Percentiles rank a stretch among this genome's conserved stretches.
Evolutionary conservation across 2,888 invertebrate species (phyloP).

Genomic region (Hedya salicella): DNA sequence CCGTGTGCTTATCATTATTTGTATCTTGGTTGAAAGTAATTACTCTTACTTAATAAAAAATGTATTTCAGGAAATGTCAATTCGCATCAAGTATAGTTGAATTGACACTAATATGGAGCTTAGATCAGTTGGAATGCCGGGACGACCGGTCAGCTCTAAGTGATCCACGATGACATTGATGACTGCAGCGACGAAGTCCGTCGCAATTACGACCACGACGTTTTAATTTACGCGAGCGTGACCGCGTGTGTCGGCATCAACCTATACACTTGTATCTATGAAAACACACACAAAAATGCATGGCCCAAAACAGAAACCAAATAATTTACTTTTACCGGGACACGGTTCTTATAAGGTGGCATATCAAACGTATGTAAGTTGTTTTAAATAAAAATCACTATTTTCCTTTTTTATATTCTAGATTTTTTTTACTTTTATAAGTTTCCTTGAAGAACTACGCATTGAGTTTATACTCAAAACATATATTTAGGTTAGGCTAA

Average conservation of each 20-base stretch:
- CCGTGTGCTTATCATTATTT: neutral
- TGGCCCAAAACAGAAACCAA: too few relatives aligned
- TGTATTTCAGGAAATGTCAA: neutral
- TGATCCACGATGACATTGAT: constrained; percentile 38
- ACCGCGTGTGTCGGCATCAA: neutral
- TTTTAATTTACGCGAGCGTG: constrained; percentile 25
- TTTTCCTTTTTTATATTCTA: too few relatives aligned
- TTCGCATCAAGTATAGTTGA: constrained; percentile 12
- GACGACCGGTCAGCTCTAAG: constrained; percentile 23
- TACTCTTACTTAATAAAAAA: neutral
- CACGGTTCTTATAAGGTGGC: too few relatives aligned
- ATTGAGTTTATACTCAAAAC: too few relatives aligned
- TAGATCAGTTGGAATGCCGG: constrained; percentile 33
- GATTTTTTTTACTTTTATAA: too few relatives aligned
- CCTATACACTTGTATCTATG: neutral
- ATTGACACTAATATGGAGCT: constrained; percentile 35
- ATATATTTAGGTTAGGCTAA: too few relatives aligned
- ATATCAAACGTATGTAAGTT: too few relatives aligned
- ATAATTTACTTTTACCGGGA: too few relatives aligned
- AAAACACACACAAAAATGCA: neutral
- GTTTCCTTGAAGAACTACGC: too few relatives aligned
- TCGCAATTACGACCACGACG: constrained; percentile 31
- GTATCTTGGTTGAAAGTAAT: neutral
- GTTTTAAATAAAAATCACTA: too few relatives aligned
- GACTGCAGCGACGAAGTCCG: constrained; percentile 24